Conservation (phyloP, 1,140 invertebrate species). For the Cherax quadricarinatus region DNA sequence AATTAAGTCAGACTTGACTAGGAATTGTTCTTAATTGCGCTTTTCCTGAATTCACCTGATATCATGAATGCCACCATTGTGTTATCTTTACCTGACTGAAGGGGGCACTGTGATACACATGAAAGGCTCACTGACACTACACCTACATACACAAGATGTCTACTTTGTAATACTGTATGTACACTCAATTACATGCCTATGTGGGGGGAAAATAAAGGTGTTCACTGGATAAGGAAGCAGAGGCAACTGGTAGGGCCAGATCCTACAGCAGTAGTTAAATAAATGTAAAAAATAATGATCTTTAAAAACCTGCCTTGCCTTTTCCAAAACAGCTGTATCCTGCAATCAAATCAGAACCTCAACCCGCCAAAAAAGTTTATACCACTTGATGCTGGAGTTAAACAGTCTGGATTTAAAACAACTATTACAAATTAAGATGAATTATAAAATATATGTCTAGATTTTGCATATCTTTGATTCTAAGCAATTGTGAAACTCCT, state of each 20-base stretch:
- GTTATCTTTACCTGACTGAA: slow-evolving; percentile 50
- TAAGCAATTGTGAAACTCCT: background rate
- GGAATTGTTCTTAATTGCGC: background rate
- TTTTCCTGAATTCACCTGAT: slow-evolving; percentile 16
- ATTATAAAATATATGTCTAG: too few species aligned
- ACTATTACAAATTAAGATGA: background rate
- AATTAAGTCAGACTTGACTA: background rate
- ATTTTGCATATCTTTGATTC: too few species aligned
- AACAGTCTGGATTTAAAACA: too few species aligned
- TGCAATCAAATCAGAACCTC: background rate
- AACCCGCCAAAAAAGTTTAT: too few species aligned
- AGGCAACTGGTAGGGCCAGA: background rate
- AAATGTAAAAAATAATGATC: background rate
- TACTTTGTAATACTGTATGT: slow-evolving; percentile 41
- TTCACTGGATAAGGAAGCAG: background rate
- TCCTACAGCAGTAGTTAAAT: background rate
- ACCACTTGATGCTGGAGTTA: too few species aligned
- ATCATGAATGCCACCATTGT: slow-evolving; percentile 15
- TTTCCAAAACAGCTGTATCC: background rate
- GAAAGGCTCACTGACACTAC: slow-evolving; percentile 52
- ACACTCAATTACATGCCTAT: slow-evolving; percentile 14
- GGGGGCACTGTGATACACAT: slow-evolving; percentile 37
- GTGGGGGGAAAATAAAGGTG: background rate
- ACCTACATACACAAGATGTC: slow-evolving; percentile 11
- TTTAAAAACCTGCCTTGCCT: background rate